phyloP scores from a whole-genome alignment of 2,113 vertebrate genomes.

The Circaetus cinerascens region DNA sequence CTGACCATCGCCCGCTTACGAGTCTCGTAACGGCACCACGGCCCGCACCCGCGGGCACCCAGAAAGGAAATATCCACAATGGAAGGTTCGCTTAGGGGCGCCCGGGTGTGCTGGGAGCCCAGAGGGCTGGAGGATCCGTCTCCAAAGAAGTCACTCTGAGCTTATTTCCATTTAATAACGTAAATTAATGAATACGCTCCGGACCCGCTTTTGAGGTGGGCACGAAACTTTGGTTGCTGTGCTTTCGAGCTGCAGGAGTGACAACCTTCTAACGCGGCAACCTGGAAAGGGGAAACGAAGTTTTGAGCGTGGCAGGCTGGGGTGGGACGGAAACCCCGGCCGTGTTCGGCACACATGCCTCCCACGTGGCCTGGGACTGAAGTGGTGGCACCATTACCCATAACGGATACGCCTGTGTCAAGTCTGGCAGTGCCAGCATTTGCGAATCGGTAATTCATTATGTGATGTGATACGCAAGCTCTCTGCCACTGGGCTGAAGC shows the following conservation, averaged over 20 bases:
- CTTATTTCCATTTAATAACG: rapidly evolving
- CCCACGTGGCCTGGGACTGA: rapidly evolving
- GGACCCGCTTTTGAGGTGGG: rapidly evolving
- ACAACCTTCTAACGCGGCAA: rapidly evolving
- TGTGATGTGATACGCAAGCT: rapidly evolving
- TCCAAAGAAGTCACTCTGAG: background rate
- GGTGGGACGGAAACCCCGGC: rapidly evolving
- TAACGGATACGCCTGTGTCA: rapidly evolving
- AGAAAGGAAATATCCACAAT: too few species aligned
- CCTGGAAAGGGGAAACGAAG: background rate
- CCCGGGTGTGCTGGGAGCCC: rapidly evolving
- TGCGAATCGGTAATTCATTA: background rate
- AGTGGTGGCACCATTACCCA: rapidly evolving
- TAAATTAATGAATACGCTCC: rapidly evolving
- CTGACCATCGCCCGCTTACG: too few species aligned
- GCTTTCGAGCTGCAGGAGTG: background rate
- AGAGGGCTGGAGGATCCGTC: rapidly evolving
- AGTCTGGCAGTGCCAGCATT: rapidly evolving
- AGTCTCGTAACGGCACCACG: too few species aligned
- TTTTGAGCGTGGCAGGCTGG: background rate
- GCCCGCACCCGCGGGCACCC: too few species aligned
- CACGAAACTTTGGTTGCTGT: background rate
- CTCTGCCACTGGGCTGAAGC: background rate
- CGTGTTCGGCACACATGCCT: rapidly evolving
- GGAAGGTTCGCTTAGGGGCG: too few species aligned